Conservation (phyloP, 2,113 vertebrate species). For the Phalacrocorax carbo region DNA sequence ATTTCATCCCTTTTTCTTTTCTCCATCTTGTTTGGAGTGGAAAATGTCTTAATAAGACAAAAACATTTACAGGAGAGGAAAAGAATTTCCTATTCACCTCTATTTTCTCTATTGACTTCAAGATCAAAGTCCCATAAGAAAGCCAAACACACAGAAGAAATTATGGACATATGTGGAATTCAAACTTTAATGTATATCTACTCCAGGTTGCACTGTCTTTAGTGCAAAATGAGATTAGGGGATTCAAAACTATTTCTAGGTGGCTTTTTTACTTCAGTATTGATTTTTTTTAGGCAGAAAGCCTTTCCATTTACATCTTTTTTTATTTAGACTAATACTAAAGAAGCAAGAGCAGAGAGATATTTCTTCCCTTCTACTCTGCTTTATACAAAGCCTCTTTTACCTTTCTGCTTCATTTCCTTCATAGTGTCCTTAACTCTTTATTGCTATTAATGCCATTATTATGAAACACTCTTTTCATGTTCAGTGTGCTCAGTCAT, state of each 20-base stretch:
- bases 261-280: constrained; percentile 32
- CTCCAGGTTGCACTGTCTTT: neutral
- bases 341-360: neutral
- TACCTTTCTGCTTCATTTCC: constrained; percentile 28
- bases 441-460: constrained; percentile 30
- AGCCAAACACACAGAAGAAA: neutral
- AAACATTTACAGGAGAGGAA: neutral
- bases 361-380: neutral
- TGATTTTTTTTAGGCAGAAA: constrained; percentile 16
- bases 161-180: neutral
- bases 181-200: neutral
- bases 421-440: constrained; percentile 42
- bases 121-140: neutral
- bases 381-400: constrained; percentile 2
- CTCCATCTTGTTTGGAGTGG: neutral
- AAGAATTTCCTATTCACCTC: neutral
- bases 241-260: constrained; percentile 8
- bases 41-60: neutral
- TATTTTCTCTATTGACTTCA: neutral
- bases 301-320: constrained; percentile 1
- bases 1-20: neutral
- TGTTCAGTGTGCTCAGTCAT: constrained; percentile 40
- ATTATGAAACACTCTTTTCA: constrained; percentile 42
- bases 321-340: constrained; percentile 39
- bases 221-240: neutral